Percentiles rank a stretch among this genome's conserved stretches.
These are phyloP conservation scores for Calliopum simillimum DNA, from an alignment of 2,888 invertebrate species.

Conservation along the genomic window DNA sequence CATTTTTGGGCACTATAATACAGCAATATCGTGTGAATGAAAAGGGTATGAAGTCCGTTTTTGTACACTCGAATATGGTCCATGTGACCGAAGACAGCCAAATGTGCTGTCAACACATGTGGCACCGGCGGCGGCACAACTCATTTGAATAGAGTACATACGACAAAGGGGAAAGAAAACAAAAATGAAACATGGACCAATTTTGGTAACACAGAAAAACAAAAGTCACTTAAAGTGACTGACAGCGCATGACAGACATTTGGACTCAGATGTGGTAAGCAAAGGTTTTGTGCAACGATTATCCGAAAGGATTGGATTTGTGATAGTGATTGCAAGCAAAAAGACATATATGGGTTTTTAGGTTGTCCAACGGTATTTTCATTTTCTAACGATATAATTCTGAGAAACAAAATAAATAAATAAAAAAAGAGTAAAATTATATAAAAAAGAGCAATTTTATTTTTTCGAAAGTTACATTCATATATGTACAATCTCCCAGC, in stretches of 20 bases:
- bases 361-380: neutral
- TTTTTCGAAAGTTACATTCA: neutral
- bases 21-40: no score
- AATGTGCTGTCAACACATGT: no score
- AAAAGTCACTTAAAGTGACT: conserved; percentile 23
- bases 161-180: no score
- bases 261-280: conserved; percentile 3
- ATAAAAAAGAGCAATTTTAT: neutral
- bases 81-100: no score
- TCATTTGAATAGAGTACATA: conserved; percentile 9
- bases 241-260: conserved; percentile 29
- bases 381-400: neutral
- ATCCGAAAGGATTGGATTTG: neutral
- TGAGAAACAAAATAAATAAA: neutral
- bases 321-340: neutral
- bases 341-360: neutral
- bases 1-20: neutral
- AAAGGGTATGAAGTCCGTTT: no score
- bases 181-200: conserved; percentile 15
- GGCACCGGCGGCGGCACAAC: neutral
- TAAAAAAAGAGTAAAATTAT: neutral
- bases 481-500: neutral
- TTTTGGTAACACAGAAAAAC: conserved; percentile 8
- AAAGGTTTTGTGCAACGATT: conserved; percentile 16
- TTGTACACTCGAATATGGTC: no score